These are phyloP conservation scores for Danio aesculapii DNA, from an alignment of 2,797 vertebrate species.

Conservation along the genomic window DNA sequence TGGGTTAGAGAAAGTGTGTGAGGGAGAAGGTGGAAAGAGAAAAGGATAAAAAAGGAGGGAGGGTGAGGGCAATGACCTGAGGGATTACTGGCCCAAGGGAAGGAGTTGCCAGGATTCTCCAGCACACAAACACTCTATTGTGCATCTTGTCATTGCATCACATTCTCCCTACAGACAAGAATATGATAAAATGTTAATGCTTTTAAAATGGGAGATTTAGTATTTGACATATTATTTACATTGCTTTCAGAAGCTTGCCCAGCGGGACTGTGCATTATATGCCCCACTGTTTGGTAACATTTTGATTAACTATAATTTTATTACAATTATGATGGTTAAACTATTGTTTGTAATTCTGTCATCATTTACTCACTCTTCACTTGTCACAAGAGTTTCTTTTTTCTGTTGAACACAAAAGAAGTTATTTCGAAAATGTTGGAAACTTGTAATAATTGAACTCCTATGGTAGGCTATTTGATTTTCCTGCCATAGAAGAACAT, in stretches of 20 bases:
- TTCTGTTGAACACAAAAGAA: no score
- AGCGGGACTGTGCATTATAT: not conserved
- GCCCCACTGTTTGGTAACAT: no score
- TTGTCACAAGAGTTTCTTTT: no score
- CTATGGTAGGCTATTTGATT: no score
- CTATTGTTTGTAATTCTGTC: no score
- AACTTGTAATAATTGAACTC: no score
- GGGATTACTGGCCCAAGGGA: constrained; percentile 45
- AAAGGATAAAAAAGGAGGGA: constrained; percentile 8
- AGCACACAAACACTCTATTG: constrained; percentile 53
- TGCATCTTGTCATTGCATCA: constrained; percentile 54
- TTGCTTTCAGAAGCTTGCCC: not conserved
- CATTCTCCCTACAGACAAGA: constrained; percentile 41
- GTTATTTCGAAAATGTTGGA: no score
- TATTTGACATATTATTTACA: constrained; percentile 4
- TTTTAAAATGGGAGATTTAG: not conserved
- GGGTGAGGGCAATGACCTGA: constrained; percentile 35
- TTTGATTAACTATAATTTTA: no score
- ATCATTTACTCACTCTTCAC: no score
- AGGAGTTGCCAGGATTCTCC: constrained; percentile 53
- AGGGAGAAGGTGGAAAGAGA: constrained; percentile 3
- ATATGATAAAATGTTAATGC: constrained; percentile 41
- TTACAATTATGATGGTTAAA: no score
- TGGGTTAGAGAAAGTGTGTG: not conserved
- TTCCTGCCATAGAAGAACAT: no score